Percentiles rank a stretch among this genome's conserved stretches.
Evolutionary conservation across 2,797 vertebrate genomes (phyloP).

Genomic region (Micrastur ruficollis): DNA sequence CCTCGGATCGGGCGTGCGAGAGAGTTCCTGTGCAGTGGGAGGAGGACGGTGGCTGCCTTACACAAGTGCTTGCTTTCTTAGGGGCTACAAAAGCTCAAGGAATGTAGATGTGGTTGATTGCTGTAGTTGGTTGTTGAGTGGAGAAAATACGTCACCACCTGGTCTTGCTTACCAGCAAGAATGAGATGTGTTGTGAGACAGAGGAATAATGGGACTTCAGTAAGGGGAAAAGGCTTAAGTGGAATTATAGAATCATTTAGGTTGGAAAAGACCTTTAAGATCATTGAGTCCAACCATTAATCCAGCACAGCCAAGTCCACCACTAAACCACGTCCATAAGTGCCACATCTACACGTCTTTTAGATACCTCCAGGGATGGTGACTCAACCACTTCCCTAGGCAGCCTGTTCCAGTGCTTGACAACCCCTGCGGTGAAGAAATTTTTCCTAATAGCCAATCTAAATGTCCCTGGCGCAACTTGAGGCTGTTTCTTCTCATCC

Average conservation of each 20-base stretch:
- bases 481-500: no score
- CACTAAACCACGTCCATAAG: no score
- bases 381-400: no score
- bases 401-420: no score
- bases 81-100: rapidly evolving
- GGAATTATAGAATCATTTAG: neutral
- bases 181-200: neutral
- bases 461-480: no score
- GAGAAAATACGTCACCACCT: neutral
- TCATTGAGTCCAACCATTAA: no score
- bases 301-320: no score
- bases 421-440: no score
- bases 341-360: no score
- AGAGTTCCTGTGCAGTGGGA: neutral
- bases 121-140: neutral
- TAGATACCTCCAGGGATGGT: no score
- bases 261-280: neutral
- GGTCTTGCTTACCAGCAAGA: neutral
- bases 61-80: neutral
- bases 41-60: neutral
- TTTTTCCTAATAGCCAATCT: no score
- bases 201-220: neutral
- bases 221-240: neutral
- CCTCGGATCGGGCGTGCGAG: rapidly evolving
- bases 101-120: neutral